These are phyloP conservation scores for Saimiri boliviensis DNA, from an alignment of 2,113 vertebrate genomes.

Conservation along the genomic window DNA sequence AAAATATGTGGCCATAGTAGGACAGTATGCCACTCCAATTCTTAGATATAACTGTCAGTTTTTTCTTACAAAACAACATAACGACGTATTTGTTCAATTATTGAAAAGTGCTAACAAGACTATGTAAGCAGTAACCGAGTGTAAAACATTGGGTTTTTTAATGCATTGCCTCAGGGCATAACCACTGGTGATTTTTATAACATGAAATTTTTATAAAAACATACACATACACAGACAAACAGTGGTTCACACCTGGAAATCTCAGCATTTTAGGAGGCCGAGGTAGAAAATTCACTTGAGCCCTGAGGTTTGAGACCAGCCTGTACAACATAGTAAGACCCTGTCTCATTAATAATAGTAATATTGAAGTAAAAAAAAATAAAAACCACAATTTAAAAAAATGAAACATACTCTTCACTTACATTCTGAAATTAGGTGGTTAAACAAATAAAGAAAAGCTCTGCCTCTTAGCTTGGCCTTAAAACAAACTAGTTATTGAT, in stretches of 20 bases:
- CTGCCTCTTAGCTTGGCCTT: neutral
- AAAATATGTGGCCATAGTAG: neutral
- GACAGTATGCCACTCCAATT: neutral
- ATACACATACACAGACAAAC: too few species aligned
- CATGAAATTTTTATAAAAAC: neutral
- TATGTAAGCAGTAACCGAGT: neutral
- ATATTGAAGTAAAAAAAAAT: neutral
- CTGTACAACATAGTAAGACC: too few species aligned
- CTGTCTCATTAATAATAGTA: neutral
- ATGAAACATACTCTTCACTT: neutral
- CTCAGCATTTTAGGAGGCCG: too few species aligned
- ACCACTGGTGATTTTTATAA: neutral
- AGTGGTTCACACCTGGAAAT: too few species aligned
- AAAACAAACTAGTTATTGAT: neutral
- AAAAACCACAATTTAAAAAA: neutral
- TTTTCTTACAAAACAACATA: neutral
- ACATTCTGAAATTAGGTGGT: neutral
- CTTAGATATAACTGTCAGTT: neutral
- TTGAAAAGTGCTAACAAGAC: neutral
- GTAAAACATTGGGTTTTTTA: neutral
- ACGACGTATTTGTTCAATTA: neutral
- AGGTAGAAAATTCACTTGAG: too few species aligned
- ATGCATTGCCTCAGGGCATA: neutral
- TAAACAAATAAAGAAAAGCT: neutral
- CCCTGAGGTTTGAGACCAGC: too few species aligned